phyloP scores from a whole-genome alignment of 2,888 invertebrate genomes.

The Platynereis dumerilii region DNA sequence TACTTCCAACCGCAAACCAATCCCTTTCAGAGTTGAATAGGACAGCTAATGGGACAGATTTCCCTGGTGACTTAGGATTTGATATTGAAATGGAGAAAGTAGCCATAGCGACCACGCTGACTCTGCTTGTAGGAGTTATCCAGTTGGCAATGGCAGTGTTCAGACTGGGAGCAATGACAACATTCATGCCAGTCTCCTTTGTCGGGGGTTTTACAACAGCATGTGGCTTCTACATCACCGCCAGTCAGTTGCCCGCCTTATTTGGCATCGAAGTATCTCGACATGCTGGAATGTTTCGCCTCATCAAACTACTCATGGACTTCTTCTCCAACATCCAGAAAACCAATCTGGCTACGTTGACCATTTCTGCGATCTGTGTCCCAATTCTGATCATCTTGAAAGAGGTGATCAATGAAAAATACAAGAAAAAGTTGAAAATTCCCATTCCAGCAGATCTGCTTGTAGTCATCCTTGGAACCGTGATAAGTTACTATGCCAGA shows the following conservation, averaged over 20 bases:
- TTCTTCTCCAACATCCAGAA: slow-evolving; percentile 67
- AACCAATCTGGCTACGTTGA: slow-evolving; percentile 72
- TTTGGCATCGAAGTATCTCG: slow-evolving; percentile 49
- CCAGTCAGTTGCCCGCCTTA: slow-evolving; percentile 39
- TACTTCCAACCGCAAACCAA: neutral
- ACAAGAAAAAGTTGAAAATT: slow-evolving; percentile 69
- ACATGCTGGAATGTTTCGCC: slow-evolving; percentile 48
- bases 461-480: slow-evolving; percentile 49
- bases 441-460: slow-evolving; percentile 67
- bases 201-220: slow-evolving; percentile 42
- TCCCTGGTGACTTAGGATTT: neutral
- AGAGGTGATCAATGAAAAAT: slow-evolving; percentile 53
- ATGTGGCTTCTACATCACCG: slow-evolving; percentile 39
- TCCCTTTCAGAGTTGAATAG: neutral
- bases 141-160: slow-evolving; percentile 80
- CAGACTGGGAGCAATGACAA: slow-evolving; percentile 77
- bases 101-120: slow-evolving; percentile 35
- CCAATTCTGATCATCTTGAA: slow-evolving; percentile 68
- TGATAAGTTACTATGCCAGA: slow-evolving; percentile 2
- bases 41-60: slow-evolving; percentile 10
- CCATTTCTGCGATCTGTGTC: slow-evolving; percentile 73
- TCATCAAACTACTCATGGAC: slow-evolving; percentile 53
- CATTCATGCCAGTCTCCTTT: slow-evolving; percentile 76
- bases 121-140: slow-evolving; percentile 45
- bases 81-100: slow-evolving; percentile 21